Percentiles rank a stretch among this genome's conserved stretches.
Evolutionary conservation across 2,888 invertebrate species (phyloP).

Genomic region (Drosophila neotestacea): DNA sequence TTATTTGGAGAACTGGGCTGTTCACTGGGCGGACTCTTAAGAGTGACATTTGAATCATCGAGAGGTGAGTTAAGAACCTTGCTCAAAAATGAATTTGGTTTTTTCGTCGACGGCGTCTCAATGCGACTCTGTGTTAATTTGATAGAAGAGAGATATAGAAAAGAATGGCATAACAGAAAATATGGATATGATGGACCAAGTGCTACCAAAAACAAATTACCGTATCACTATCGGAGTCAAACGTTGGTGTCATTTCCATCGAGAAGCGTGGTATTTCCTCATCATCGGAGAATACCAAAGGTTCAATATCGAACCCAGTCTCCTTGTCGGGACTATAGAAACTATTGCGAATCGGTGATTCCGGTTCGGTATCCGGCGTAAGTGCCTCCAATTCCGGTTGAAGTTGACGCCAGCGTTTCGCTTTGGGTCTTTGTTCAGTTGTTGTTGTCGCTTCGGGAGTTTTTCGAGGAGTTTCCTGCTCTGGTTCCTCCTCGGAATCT

Average conservation of each 20-base stretch:
- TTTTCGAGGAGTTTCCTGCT: background rate
- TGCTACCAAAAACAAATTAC: constrained; percentile 75
- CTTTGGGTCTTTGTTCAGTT: constrained; percentile 50
- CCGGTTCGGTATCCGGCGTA: constrained; percentile 77
- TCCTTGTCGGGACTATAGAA: constrained; percentile 88
- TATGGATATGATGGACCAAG: constrained; percentile 6
- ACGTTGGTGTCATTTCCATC: constrained; percentile 84
- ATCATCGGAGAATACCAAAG: constrained; percentile 88
- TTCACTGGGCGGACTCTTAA: constrained; percentile 71
- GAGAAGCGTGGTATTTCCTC: constrained; percentile 86
- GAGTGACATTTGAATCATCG: constrained; percentile 79
- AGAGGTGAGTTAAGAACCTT: constrained; percentile 75
- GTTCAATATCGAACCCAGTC: constrained; percentile 86
- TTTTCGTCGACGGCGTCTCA: constrained; percentile 83
- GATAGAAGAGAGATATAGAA: constrained; percentile 18
- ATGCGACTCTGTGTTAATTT: constrained; percentile 83
- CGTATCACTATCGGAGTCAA: constrained; percentile 85
- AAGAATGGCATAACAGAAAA: constrained; percentile 20
- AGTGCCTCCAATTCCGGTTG: constrained; percentile 71
- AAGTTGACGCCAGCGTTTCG: constrained; percentile 80
- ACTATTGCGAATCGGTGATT: constrained; percentile 86
- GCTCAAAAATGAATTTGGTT: constrained; percentile 79
- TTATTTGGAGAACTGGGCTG: constrained; percentile 13
- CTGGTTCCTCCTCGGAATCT: constrained; percentile 83
- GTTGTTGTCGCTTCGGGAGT: constrained; percentile 13